These are phyloP conservation scores for Hippocampus mohnikei DNA, from an alignment of 2,113 vertebrate genomes.

Conservation along the genomic window DNA sequence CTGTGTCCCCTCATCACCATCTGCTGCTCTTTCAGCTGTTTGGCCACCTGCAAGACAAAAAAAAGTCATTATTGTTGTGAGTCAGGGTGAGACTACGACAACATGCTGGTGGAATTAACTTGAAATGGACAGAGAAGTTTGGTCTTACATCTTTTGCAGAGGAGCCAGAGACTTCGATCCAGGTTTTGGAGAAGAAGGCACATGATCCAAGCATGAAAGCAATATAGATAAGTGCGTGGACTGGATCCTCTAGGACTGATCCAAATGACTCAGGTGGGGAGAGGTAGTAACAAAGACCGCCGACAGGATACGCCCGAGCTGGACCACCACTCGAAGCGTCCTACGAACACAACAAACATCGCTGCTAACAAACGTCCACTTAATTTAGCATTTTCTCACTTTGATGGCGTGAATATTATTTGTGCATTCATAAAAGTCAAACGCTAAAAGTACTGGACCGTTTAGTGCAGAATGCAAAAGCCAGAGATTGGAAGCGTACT, in stretches of 20 bases:
- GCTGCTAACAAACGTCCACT: not conserved
- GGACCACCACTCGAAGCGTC: slow-evolving; percentile 87
- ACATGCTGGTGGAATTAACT: not conserved
- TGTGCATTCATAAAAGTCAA: not conserved
- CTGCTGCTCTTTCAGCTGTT: slow-evolving; percentile 85
- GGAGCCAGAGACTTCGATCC: slow-evolving; percentile 98
- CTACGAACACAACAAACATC: slow-evolving; percentile 55
- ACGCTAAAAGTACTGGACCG: too few species aligned
- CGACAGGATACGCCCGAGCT: slow-evolving; percentile 93
- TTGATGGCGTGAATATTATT: not conserved
- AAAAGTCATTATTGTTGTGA: not conserved
- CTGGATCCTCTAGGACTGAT: slow-evolving; percentile 90
- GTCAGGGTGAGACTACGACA: not conserved
- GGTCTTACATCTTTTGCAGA: slow-evolving; percentile 95
- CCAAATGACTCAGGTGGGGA: slow-evolving; percentile 95
- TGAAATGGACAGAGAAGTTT: not conserved
- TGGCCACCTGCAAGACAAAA: slow-evolving; percentile 80
- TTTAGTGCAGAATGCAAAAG: not conserved
- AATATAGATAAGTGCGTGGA: slow-evolving; percentile 91
- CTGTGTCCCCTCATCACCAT: slow-evolving; percentile 91
- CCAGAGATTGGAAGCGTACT: slow-evolving; percentile 63
- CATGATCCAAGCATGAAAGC: slow-evolving; percentile 97
- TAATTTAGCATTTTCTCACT: not conserved
- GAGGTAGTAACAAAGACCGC: slow-evolving; percentile 93
- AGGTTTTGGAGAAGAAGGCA: slow-evolving; percentile 98